Base-by-base conservation (phyloP, 2,113 vertebrate species). In the Pygoscelis antarcticus region DNA sequence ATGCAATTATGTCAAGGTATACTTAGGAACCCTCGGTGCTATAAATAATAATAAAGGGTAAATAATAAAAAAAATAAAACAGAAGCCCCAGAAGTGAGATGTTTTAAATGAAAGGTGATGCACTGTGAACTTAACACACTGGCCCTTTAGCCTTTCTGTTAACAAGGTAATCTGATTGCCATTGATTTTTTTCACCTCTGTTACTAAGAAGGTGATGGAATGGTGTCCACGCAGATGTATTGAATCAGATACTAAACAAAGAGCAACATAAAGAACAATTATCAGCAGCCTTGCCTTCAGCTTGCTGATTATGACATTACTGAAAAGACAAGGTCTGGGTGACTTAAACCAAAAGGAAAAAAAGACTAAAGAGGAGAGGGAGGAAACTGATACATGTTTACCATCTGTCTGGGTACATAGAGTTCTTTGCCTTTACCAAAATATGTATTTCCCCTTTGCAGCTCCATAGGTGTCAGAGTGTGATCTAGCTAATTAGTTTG, bases 111-210 rank as follows among this genome's bases (percentile, higher is more conserved):
- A 98, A 98, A 98, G 98, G 98, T 98, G 98, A 98, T 98, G 98
- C 98, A 98, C 98, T 98, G 97, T 99, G 98, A 99, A 99, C 98
- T 98, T 98, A 98, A 97, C 98, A 98, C 97, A 97, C 97, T 98
- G 97, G 97, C 98, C 98, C 98, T 98, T 98, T 98, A 98, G 98
- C 99, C 98, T 98, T 98, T 98, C 99, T 98, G 98, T 98, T 98
- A 99, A 99, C 98, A 98, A 98, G 98, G 98, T 99, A 99, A 99
- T 99, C 98, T 99, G 98, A 99, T 99, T 99, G 98, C 96, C 98
- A 99, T 99, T 99, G 99, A 99, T 99, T 99, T 99, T 99, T 98
- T 98, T 98, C 98, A 98, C 98, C 98, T 97, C 98, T 98, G 98
- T 98, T 99, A 98, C 98, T 98, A 98, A 98, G 98, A 98, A 98